Evolutionary conservation across 2,888 invertebrate genomes (phyloP), one percentile per base, ranked within the genome.

Genomic region (Scaptomyza parva): DNA sequence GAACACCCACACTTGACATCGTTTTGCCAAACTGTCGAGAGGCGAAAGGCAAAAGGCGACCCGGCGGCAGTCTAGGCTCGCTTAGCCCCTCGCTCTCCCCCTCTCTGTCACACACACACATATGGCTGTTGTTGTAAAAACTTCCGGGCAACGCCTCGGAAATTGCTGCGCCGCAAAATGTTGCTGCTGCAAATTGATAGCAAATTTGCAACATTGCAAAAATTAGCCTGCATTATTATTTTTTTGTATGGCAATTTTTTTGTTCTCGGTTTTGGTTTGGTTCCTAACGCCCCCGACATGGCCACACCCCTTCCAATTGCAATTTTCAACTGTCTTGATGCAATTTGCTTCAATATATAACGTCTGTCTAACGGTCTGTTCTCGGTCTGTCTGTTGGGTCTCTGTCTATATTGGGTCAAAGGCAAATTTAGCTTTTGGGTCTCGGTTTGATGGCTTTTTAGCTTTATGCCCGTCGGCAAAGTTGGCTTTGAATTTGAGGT

Each of bases 1-100:
- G 60, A 60, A 20, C 64, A 45, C 58, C 66, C 54, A 47, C 75
- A 80, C 79, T 79, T 79, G 79, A 79, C 79, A 79, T 67, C 55
- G 66, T 79, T 35, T 79, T 62, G 37, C 50, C 35, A 30, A 44
- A 60, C 60, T 33, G 61, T 47, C 58, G 65, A 68, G 64, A 62
- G 67, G 28, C 44, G 45, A n/a, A n/a, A n/a, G n/a, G n/a, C n/a
- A n/a, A n/a, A n/a, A n/a, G n/a, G n/a, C n/a, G n/a, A n/a, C n/a
- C n/a, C n/a, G n/a, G n/a, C n/a, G n/a, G n/a, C n/a, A n/a, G n/a
- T n/a, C n/a, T n/a, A n/a, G n/a, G n/a, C n/a, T n/a, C n/a, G n/a
- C n/a, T n/a, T 64, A 74, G 60, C 51, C 67, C 48, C 54, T 62
- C 18, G 18, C 41, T 24, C 1, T 11, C 11, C 9, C 24, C 40